Base-by-base conservation (phyloP, 2,797 vertebrate genomes). In the Muscicapa comitata region DNA sequence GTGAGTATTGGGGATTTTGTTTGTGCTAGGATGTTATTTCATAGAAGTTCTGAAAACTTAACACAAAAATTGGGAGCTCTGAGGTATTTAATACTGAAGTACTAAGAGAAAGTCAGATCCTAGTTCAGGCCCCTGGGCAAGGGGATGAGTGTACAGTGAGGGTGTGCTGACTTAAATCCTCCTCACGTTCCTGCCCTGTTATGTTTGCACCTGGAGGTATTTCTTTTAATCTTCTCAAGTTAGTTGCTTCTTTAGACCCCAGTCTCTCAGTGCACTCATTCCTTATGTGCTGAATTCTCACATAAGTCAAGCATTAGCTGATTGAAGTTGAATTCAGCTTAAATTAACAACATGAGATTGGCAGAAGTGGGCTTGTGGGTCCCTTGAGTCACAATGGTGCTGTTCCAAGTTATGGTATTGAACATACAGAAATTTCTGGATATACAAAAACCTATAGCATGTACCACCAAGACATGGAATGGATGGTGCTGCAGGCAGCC, bases 381-480 rank as follows among this genome's bases (percentile, higher is more conserved):
- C 45, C 57, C 19, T 74, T 37, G 23, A 37, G 54, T 90, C 38
- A 33, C 26, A 71, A 1, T 9, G 31, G 10, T 38, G 29, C 29
- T 78, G 4, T 53, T 78, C 42, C n/a, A 78, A 61, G 13, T 37
- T 59, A n/a, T 18, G 29, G 6, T 54, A 29, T 38, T 73, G 50
- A 24, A 55, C 13, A 3, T 28, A 9, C 4, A 42, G 55, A 72
- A 75, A 24, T 68, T 33, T 50, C 54, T 29, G 31, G 25, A 37
- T 19, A 3, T 29, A 8, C 13, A 50, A 43, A 71, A 72, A n/a
- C 23, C 21, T 45, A 2, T 12, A 57, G 23, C 11, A 3, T 20
- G 25, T 57, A 16, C 26, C 24, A 29, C 50, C 1, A 16, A 63
- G 38, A 35, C 0, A 0, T 28, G 38, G 48, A 38, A 7, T 21